Conservation (phyloP, 2,113 vertebrate genomes). For the Indicator indicator region DNA sequence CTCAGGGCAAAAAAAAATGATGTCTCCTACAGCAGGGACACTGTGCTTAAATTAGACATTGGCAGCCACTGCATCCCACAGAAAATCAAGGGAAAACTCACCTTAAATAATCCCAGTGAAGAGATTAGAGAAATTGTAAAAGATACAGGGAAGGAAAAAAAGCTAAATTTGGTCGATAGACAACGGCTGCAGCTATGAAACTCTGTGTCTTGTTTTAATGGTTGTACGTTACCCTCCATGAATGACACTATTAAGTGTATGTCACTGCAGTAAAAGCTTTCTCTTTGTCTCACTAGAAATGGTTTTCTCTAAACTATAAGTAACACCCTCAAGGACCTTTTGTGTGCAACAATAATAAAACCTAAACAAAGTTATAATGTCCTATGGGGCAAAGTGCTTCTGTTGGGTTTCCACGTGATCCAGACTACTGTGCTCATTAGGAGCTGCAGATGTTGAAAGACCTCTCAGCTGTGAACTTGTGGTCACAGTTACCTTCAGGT, state of each 20-base stretch:
- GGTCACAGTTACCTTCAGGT: neutral
- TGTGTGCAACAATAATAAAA: neutral
- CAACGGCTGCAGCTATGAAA: neutral
- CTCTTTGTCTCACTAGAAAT: neutral
- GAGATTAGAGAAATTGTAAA: neutral
- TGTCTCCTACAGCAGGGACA: neutral
- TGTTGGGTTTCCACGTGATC: neutral
- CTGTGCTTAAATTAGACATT: neutral
- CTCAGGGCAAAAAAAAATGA: neutral
- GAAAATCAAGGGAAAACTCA: neutral
- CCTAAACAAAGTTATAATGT: neutral
- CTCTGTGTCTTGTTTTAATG: neutral
- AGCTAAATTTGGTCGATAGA: neutral
- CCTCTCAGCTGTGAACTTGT: neutral
- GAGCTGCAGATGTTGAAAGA: neutral
- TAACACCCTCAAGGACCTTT: neutral
- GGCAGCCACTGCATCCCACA: neutral
- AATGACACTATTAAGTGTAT: neutral
- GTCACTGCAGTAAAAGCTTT: neutral
- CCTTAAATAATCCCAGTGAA: neutral
- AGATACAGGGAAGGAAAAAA: neutral
- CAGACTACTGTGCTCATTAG: neutral
- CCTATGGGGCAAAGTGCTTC: neutral
- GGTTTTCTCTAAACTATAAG: neutral
- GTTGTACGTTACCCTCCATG: neutral